Evolutionary conservation across 1,140 invertebrate genomes (phyloP).

Genomic region (Lasaia peninsularis): DNA sequence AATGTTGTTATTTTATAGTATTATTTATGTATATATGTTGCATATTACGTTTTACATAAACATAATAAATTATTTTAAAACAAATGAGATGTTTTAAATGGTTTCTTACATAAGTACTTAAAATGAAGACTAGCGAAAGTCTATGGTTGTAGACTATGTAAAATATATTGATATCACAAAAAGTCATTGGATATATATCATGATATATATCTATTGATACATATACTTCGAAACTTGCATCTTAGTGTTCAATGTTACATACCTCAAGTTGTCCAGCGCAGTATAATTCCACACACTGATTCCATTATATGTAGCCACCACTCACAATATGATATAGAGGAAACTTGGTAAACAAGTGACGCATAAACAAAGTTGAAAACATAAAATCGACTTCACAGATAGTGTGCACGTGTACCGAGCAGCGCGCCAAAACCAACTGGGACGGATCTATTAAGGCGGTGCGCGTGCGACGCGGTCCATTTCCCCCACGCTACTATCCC

Average conservation of each 20-base stretch:
- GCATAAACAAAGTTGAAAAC: slow-evolving; percentile 29
- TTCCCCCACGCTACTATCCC: slow-evolving; percentile 71
- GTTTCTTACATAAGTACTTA: no score
- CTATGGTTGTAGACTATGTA: no score
- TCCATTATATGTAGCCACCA: slow-evolving; percentile 22
- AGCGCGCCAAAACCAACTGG: slow-evolving; percentile 70
- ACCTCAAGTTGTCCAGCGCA: slow-evolving; percentile 36
- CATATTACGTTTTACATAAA: no score
- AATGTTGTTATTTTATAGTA: no score
- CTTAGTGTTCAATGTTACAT: slow-evolving; percentile 10
- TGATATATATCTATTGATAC: no score
- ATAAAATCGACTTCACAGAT: slow-evolving; percentile 29
- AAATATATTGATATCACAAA: no score
- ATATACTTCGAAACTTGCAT: no score
- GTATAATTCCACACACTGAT: slow-evolving; percentile 30
- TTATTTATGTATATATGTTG: no score
- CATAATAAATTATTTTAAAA: no score
- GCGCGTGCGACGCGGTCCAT: slow-evolving; percentile 68
- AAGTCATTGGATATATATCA: no score
- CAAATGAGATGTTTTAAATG: no score
- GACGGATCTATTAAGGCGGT: slow-evolving; percentile 70
- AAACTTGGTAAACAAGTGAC: slow-evolving; percentile 25
- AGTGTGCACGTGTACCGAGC: slow-evolving; percentile 53
- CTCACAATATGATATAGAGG: slow-evolving; percentile 23
- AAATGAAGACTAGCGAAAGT: no score